Conservation (phyloP, 1,140 invertebrate species). For the Tetramorium parvispinum region DNA sequence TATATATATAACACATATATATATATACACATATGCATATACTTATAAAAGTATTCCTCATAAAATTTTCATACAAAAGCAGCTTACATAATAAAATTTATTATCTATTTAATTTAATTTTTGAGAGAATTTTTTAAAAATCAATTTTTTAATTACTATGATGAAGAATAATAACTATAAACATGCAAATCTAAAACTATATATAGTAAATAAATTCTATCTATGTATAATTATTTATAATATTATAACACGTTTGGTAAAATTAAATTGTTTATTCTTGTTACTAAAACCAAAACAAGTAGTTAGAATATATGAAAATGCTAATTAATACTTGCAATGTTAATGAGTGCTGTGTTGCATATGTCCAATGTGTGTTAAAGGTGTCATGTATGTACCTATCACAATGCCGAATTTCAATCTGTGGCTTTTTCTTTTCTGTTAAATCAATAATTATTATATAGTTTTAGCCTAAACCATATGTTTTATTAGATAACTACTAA, state of each 20-base stretch:
- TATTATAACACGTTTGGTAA: not conserved
- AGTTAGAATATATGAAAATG: not conserved
- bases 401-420: not conserved
- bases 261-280: conserved; percentile 3
- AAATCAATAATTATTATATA: conserved; percentile 6
- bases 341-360: not conserved
- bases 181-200: not conserved
- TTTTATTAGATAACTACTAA: not conserved
- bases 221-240: not conserved
- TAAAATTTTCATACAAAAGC: not conserved
- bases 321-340: conserved; percentile 10
- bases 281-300: not conserved
- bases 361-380: not conserved
- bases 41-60: not conserved
- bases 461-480: not conserved
- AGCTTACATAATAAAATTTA: not conserved
- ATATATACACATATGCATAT: too few species aligned
- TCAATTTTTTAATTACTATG: not conserved
- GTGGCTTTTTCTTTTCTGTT: not conserved
- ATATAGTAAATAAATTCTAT: not conserved
- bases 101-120: not conserved
- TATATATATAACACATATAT: too few species aligned
- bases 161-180: not conserved
- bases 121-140: not conserved
- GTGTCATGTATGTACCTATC: not conserved